Percentiles rank a stretch among this genome's conserved stretches.
phyloP scores from a whole-genome alignment of 2,113 vertebrate species.

The Synchiropus splendidus region DNA sequence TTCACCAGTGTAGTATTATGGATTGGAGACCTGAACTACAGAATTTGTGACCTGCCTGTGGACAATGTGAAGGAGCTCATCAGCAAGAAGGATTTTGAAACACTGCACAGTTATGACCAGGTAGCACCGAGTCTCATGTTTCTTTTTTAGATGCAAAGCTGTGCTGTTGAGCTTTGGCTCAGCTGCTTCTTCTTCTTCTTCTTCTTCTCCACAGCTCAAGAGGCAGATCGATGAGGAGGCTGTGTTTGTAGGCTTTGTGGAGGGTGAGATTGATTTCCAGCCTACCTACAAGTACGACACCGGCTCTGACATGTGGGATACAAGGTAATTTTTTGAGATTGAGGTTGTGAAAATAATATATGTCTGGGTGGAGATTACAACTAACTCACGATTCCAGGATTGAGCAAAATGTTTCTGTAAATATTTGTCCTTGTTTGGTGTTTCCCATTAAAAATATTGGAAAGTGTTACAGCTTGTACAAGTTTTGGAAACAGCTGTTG shows the following conservation, averaged over 20 bases:
- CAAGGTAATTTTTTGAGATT: slow-evolving; percentile 82
- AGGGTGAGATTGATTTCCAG: slow-evolving; percentile 85
- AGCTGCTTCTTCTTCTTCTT: too few relatives aligned
- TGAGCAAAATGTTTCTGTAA: too few relatives aligned
- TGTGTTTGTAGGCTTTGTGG: slow-evolving; percentile 83
- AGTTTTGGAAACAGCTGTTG: too few relatives aligned
- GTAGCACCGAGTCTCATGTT: slow-evolving; percentile 45
- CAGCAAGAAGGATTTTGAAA: slow-evolving; percentile 75
- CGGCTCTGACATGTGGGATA: slow-evolving; percentile 90
- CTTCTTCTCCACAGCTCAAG: slow-evolving; percentile 76
- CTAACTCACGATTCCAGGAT: too few relatives aligned
- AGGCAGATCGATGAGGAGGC: slow-evolving; percentile 78
- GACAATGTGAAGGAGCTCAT: slow-evolving; percentile 83
- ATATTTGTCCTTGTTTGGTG: too few relatives aligned
- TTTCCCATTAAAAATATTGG: too few relatives aligned
- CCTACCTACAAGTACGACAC: slow-evolving; percentile 96
- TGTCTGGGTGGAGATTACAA: too few relatives aligned
- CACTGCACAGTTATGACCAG: slow-evolving; percentile 81
- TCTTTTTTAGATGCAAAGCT: too few relatives aligned
- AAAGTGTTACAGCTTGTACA: too few relatives aligned
- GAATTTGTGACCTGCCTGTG: slow-evolving; percentile 82
- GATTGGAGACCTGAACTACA: slow-evolving; percentile 96
- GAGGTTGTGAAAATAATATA: too few relatives aligned
- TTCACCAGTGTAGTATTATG: slow-evolving; percentile 67
- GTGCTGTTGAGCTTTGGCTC: background rate